phyloP scores from a whole-genome alignment of 1,140 invertebrate genomes.

The Reticulitermes speratus region DNA sequence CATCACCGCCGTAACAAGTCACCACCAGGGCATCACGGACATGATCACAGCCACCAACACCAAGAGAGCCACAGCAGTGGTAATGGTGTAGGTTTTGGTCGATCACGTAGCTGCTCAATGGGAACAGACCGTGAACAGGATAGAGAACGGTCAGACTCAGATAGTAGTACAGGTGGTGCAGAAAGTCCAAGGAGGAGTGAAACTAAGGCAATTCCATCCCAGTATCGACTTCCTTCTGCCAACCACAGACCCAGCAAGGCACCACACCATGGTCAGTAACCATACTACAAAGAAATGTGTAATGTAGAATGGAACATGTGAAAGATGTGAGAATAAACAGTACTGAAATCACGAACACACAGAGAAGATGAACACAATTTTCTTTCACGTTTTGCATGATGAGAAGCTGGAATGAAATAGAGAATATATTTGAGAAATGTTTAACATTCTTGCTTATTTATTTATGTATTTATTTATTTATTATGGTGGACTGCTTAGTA shows the following conservation, averaged over 20 bases:
- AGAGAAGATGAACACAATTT: too few relatives aligned
- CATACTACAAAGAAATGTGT: neutral
- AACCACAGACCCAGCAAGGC: slow-evolving; percentile 15
- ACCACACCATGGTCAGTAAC: slow-evolving; percentile 24
- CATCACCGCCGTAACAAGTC: slow-evolving; percentile 28
- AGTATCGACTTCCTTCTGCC: slow-evolving; percentile 21
- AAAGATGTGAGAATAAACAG: too few relatives aligned
- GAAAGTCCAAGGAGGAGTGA: slow-evolving; percentile 19
- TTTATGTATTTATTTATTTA: too few relatives aligned
- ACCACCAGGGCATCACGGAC: neutral
- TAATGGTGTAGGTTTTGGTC: slow-evolving; percentile 24
- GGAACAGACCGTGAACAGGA: slow-evolving; percentile 17
- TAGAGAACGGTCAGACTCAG: slow-evolving; percentile 29
- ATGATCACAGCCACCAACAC: neutral
- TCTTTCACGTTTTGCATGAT: too few relatives aligned
- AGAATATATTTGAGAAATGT: too few relatives aligned
- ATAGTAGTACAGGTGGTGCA: slow-evolving; percentile 32
- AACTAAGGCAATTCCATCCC: slow-evolving; percentile 20
- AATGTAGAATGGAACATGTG: too few relatives aligned
- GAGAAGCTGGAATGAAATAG: too few relatives aligned
- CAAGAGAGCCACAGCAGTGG: slow-evolving; percentile 22
- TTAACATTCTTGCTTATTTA: too few relatives aligned
- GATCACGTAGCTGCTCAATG: slow-evolving; percentile 31
- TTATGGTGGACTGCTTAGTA: too few relatives aligned
- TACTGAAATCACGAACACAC: too few relatives aligned